Evolutionary conservation across 2,113 vertebrate genomes (phyloP).

Genomic region (Psammodynastes pulverulentus): DNA sequence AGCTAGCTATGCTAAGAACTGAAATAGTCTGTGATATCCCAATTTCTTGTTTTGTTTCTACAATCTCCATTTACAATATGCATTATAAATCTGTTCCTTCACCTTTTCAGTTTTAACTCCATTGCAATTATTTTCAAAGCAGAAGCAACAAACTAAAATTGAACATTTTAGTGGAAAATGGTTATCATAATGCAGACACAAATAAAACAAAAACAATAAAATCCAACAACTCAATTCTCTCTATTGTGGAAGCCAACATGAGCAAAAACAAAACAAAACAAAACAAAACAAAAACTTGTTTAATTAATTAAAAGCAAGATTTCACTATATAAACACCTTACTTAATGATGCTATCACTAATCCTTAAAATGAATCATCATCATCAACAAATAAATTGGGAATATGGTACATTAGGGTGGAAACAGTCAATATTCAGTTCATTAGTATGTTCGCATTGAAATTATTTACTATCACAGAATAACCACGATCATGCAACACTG

Average conservation of each 20-base stretch:
- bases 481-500: background rate
- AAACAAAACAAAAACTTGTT: background rate
- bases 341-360: background rate
- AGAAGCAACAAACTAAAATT: background rate
- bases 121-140: background rate
- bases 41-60: background rate
- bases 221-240: background rate
- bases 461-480: background rate
- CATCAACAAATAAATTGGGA: background rate
- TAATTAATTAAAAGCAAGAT: slow-evolving; percentile 20
- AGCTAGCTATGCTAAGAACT: background rate
- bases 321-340: background rate
- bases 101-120: background rate
- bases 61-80: background rate
- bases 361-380: slow-evolving; percentile 1
- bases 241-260: background rate
- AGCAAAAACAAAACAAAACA: background rate
- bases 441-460: background rate
- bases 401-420: background rate
- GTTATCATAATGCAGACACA: background rate
- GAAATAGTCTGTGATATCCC: background rate
- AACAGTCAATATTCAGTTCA: background rate
- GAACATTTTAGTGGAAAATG: background rate
- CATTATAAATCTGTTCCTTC: background rate
- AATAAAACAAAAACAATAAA: background rate